A percentile compares a stretch with the other conserved stretches of the same genome.
These are phyloP conservation scores for Aramus guarauna DNA, from an alignment of 2,113 vertebrate species.

Conservation along the genomic window DNA sequence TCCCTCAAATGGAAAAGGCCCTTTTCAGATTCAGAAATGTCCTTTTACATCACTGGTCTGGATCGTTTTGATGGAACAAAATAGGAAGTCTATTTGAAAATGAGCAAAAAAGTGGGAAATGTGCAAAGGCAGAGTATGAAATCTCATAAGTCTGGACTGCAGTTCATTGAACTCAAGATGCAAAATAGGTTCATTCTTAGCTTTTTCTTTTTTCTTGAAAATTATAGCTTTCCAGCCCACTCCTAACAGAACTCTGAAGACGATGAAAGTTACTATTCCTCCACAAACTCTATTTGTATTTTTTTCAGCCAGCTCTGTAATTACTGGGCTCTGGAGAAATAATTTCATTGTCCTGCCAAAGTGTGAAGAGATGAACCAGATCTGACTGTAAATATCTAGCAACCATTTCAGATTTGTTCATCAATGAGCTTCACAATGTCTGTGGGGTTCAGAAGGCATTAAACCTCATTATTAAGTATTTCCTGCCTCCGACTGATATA, in stretches of 20 bases:
- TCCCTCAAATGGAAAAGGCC: background rate
- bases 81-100: background rate
- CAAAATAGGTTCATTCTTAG: background rate
- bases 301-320: background rate
- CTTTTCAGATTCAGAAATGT: background rate
- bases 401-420: background rate
- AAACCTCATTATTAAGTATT: background rate
- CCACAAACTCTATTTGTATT: background rate
- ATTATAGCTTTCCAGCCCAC: background rate
- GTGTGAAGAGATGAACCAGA: background rate
- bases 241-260: background rate
- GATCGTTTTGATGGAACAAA: background rate
- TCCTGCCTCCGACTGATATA: fast-evolving
- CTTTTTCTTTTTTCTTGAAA: background rate
- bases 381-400: background rate
- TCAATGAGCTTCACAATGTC: background rate
- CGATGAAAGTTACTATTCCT: background rate
- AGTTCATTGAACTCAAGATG: background rate
- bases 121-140: background rate
- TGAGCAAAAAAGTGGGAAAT: background rate
- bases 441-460: background rate
- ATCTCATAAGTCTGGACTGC: background rate
- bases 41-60: background rate
- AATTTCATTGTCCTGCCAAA: background rate
- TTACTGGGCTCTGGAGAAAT: background rate